Conservation (phyloP, 2,888 invertebrate genomes). For the Hermaeophaga mercurialis region DNA sequence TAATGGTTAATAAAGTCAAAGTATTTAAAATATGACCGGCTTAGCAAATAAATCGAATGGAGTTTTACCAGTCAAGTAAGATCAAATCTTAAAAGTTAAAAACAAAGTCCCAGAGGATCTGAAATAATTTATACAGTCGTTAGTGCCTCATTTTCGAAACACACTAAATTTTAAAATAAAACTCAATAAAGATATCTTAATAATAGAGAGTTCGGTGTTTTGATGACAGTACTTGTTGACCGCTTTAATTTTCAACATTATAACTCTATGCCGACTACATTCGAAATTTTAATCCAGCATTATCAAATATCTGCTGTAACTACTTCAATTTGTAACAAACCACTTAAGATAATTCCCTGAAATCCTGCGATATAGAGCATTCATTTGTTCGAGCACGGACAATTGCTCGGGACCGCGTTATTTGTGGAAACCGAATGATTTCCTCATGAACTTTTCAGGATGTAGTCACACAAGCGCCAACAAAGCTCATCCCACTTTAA, state of each 20-base stretch:
- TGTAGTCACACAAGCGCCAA: conserved; percentile 11
- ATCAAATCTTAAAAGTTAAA: no score
- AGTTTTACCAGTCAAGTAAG: no score
- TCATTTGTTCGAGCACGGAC: conserved; percentile 1
- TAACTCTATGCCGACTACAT: no score
- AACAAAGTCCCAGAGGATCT: no score
- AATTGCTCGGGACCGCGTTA: conserved; percentile 12
- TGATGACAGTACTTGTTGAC: no score
- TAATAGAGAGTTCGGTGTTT: no score
- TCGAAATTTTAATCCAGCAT: no score
- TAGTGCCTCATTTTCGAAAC: no score
- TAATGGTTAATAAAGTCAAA: not conserved
- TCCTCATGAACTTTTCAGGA: conserved; percentile 19
- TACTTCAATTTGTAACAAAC: conserved; percentile 3
- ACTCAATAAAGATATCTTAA: no score
- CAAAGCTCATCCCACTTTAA: conserved; percentile 22
- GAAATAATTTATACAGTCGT: no score
- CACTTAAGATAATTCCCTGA: conserved; percentile 15
- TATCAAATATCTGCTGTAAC: not conserved
- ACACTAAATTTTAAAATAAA: no score
- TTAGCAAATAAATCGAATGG: not conserved
- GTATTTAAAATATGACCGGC: not conserved
- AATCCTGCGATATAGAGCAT: conserved; percentile 2
- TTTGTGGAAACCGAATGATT: conserved; percentile 16
- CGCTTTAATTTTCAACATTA: no score